These are phyloP conservation scores for Denticeps clupeoides DNA, from an alignment of 2,797 vertebrate genomes.

Conservation along the genomic window DNA sequence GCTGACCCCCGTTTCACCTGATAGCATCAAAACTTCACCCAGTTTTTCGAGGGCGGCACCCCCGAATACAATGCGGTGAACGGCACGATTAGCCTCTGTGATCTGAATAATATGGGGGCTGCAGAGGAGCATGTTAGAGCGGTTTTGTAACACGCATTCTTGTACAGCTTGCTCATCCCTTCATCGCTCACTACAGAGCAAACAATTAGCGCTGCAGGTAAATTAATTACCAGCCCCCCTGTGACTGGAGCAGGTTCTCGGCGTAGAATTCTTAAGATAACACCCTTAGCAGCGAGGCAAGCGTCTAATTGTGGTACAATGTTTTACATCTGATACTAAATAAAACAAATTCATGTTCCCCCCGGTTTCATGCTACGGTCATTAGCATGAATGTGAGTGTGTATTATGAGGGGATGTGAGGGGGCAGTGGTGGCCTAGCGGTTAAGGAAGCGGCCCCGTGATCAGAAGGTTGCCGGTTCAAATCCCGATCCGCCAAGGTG, in stretches of 20 bases:
- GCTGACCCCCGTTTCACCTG: background rate
- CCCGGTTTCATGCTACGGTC: no score
- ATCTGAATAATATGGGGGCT: constrained; percentile 35
- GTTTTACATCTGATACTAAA: no score
- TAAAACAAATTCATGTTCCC: no score
- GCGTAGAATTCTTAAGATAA: no score
- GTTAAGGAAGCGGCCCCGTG: no score
- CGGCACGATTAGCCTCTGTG: constrained; percentile 30
- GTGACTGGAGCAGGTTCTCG: constrained; percentile 24
- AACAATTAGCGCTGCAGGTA: constrained; percentile 40
- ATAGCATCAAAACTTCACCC: constrained; percentile 29
- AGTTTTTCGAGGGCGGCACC: constrained; percentile 34
- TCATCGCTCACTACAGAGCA: constrained; percentile 14
- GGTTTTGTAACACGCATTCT: constrained; percentile 14
- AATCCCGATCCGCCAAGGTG: no score
- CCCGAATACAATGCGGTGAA: constrained; percentile 21
- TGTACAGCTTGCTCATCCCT: constrained; percentile 22
- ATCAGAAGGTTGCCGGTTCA: no score
- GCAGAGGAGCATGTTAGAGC: constrained; percentile 25
- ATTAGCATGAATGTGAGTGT: no score
- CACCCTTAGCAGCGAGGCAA: no score
- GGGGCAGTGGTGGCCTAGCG: no score
- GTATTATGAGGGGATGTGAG: no score
- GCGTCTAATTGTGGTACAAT: no score
- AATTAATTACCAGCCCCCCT: constrained; percentile 37